Evolutionary conservation across 2,113 vertebrate genomes (phyloP).

Genomic region (Daphoenositta chrysoptera): DNA sequence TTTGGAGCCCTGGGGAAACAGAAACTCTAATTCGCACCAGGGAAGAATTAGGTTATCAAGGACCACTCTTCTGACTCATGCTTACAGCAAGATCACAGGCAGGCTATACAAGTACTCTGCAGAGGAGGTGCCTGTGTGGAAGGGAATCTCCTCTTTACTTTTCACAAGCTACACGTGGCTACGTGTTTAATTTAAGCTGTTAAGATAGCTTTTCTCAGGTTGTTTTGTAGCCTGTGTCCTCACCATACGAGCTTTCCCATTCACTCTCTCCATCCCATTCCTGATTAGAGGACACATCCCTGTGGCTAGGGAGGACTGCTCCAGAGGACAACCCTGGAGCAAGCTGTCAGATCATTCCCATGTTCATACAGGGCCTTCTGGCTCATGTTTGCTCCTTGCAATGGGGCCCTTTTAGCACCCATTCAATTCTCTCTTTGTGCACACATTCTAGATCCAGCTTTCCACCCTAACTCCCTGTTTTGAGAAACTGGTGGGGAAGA

Average conservation of each 20-base stretch:
- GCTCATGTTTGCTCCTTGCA: not conserved
- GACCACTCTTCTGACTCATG: not conserved
- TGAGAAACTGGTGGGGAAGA: not conserved
- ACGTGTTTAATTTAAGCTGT: not conserved
- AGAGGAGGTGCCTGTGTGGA: not conserved
- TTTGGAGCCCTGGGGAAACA: not conserved
- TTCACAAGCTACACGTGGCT: not conserved
- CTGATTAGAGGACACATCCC: not conserved
- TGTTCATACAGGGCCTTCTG: not conserved
- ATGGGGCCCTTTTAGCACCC: not conserved
- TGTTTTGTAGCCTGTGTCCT: not conserved
- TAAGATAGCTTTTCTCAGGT: not conserved
- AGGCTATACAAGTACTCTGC: not conserved
- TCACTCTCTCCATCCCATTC: not conserved
- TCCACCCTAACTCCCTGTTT: not conserved
- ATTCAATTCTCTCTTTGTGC: accelerated
- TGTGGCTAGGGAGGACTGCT: not conserved
- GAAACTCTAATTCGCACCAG: not conserved
- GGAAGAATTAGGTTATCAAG: not conserved
- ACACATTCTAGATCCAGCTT: not conserved
- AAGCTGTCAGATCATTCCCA: not conserved
- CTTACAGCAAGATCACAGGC: not conserved
- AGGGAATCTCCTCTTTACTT: not conserved
- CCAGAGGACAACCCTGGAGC: not conserved
- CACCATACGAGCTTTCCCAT: not conserved